Percentiles rank a stretch among this genome's conserved stretches.
Evolutionary conservation across 1,140 invertebrate genomes (phyloP).

Genomic region (Rhopalosiphum maidis): DNA sequence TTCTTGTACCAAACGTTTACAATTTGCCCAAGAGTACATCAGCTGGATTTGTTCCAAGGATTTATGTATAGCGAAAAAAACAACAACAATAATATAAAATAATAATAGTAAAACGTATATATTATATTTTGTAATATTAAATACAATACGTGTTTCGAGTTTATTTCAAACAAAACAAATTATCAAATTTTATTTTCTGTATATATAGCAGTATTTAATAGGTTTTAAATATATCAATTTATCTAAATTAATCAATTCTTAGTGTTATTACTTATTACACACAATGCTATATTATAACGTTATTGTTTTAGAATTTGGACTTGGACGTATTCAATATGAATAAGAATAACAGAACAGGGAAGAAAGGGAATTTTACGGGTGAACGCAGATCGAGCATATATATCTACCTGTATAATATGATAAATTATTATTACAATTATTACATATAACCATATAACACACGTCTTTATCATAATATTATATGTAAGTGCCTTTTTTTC

Average conservation of each 20-base stretch:
- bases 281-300: neutral
- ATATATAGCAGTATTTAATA: neutral
- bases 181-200: neutral
- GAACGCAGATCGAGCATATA: neutral
- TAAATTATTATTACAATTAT: neutral
- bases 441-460: neutral
- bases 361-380: conserved; percentile 27
- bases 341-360: neutral
- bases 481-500: neutral
- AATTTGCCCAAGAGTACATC: neutral
- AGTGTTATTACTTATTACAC: neutral
- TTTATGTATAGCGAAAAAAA: neutral
- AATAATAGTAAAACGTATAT: too few relatives aligned
- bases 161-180: neutral
- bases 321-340: neutral
- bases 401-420: neutral
- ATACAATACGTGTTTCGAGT: neutral
- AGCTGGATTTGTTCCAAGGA: neutral
- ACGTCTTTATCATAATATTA: neutral
- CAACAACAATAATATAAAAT: neutral
- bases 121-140: too few relatives aligned
- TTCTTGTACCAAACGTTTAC: neutral
- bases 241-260: conserved; percentile 27
- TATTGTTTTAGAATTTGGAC: conserved; percentile 37
- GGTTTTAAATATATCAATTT: conserved; percentile 9